Percentiles rank a stretch among this genome's conserved stretches.
phyloP scores from a whole-genome alignment of 1,140 invertebrate species.

The Formica exsecta region DNA sequence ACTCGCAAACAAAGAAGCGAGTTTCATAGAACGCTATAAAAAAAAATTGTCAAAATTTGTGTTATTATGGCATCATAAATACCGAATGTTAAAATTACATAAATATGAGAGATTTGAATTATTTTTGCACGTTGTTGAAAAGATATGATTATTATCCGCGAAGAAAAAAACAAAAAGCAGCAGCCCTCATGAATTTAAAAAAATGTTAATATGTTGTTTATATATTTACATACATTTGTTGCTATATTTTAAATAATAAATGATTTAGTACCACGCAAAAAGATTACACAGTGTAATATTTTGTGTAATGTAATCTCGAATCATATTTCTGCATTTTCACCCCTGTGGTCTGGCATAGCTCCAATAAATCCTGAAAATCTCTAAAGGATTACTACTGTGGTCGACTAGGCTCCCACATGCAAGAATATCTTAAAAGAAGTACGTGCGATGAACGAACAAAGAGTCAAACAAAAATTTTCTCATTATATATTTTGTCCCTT shows the following conservation, averaged over 20 bases:
- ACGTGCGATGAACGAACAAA: background rate
- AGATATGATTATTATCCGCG: background rate
- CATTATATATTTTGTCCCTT: background rate
- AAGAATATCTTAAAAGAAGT: slow-evolving; percentile 42
- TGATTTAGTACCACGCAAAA: background rate
- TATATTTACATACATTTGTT: background rate
- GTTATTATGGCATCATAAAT: background rate
- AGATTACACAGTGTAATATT: slow-evolving; percentile 29
- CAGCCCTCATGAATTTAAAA: background rate
- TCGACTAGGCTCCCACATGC: slow-evolving; percentile 5
- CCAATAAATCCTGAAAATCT: slow-evolving; percentile 58
- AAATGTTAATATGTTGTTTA: background rate
- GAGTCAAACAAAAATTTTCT: background rate
- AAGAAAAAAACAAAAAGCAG: background rate
- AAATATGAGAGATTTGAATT: background rate
- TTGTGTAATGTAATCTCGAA: slow-evolving; percentile 43
- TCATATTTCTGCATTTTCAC: slow-evolving; percentile 46
- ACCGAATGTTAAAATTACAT: background rate
- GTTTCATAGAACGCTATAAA: background rate
- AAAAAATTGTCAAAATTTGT: background rate
- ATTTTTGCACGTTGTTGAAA: background rate
- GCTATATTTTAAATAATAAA: slow-evolving; percentile 33
- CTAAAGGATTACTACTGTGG: slow-evolving; percentile 46
- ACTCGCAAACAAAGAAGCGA: background rate
- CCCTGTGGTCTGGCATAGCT: slow-evolving; percentile 15